Conservation (phyloP, 37 sponge, comb jelly and placozoan genomes). For the Ephydatia muelleri region DNA sequence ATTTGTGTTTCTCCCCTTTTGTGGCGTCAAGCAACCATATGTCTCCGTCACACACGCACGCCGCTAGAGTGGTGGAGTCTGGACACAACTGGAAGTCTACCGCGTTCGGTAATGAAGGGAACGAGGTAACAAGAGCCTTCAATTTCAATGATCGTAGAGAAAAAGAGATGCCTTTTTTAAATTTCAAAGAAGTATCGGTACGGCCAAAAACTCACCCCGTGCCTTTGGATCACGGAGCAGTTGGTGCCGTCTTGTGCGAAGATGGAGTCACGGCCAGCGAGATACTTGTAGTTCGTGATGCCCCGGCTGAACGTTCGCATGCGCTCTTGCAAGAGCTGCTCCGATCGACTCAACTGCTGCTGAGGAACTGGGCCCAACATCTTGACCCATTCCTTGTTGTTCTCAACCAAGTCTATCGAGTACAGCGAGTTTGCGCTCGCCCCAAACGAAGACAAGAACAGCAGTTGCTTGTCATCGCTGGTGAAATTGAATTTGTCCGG, state of each 20-base stretch:
- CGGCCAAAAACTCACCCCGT: not conserved
- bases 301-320: slow-evolving; percentile 49
- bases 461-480: slow-evolving; percentile 31
- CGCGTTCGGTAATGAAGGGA: slow-evolving; percentile 27
- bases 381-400: not conserved
- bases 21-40: slow-evolving; percentile 36
- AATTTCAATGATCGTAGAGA: not conserved
- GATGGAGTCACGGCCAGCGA: not conserved
- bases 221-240: not conserved
- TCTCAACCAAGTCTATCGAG: not conserved
- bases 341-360: slow-evolving; percentile 5
- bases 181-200: not conserved
- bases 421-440: not conserved
- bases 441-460: slow-evolving; percentile 35
- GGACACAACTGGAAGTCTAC: slow-evolving; percentile 45
- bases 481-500: slow-evolving; percentile 32
- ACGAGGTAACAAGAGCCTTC: not conserved
- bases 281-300: slow-evolving; percentile 56
- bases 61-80: not conserved
- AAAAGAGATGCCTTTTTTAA: not conserved
- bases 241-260: slow-evolving; percentile 19
- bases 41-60: slow-evolving; percentile 45
- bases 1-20: slow-evolving; percentile 8
- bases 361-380: not conserved
- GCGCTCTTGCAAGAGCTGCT: slow-evolving; percentile 61